These are phyloP conservation scores for Sclerodermus sp. DNA, from an alignment of 2,888 invertebrate genomes.

Conservation along the genomic window DNA sequence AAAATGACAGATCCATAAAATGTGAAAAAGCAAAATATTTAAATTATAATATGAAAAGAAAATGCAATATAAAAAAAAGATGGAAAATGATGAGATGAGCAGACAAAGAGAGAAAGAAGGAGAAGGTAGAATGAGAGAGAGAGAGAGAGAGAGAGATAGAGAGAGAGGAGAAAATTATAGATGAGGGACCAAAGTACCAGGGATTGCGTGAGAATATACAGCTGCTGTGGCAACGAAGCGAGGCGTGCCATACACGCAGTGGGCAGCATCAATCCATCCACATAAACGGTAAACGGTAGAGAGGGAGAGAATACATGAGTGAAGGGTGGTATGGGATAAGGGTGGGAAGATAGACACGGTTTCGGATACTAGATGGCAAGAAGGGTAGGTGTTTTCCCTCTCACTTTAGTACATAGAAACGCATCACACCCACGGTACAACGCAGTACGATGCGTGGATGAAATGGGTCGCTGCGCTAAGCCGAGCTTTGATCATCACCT, in stretches of 20 bases:
- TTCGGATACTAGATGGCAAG: constrained; percentile 2
- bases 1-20: constrained; percentile 15
- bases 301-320: constrained; percentile 2
- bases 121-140: constrained; percentile 34
- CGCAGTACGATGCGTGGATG: constrained; percentile 46
- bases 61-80: constrained; percentile 21
- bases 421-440: no score
- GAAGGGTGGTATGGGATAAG: constrained; percentile 7
- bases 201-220: constrained; percentile 60
- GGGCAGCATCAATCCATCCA: constrained; percentile 55
- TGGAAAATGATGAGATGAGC: constrained; percentile 18
- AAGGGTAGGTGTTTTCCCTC: no score
- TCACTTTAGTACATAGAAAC: no score
- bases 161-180: constrained; percentile 18
- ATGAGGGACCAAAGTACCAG: constrained; percentile 23
- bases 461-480: constrained; percentile 51
- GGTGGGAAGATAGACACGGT: constrained; percentile 12
- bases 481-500: constrained; percentile 52
- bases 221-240: constrained; percentile 54
- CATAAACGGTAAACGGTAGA: constrained; percentile 50
- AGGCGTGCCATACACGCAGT: constrained; percentile 54
- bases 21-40: background rate
- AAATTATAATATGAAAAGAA: no score
- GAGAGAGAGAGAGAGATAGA: no score
- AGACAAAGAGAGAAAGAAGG: constrained; percentile 26